Evolutionary conservation across 2,888 invertebrate genomes (phyloP).

Genomic region (Sisyra nigra): DNA sequence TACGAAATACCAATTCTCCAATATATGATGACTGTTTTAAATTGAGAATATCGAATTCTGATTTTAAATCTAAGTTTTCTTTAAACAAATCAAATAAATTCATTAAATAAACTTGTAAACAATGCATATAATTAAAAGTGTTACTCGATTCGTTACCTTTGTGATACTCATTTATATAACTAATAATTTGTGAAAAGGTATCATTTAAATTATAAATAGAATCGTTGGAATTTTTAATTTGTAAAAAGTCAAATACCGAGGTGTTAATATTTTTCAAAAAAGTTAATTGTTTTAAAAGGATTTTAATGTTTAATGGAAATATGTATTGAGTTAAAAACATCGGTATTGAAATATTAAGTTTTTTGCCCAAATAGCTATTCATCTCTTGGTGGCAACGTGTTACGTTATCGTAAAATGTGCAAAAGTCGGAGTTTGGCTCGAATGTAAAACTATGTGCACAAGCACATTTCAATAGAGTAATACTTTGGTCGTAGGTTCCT

Average conservation of each 20-base stretch:
- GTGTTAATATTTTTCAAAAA: constrained; percentile 16
- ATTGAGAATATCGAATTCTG: constrained; percentile 35
- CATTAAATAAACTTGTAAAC: constrained; percentile 40
- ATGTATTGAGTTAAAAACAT: constrained; percentile 19
- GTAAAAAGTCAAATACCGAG: constrained; percentile 17
- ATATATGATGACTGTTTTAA: constrained; percentile 41
- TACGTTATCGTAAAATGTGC: constrained; percentile 19
- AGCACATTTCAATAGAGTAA: constrained; percentile 18
- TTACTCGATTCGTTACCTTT: constrained; percentile 20
- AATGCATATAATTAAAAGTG: constrained; percentile 31
- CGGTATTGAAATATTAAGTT: constrained; percentile 14
- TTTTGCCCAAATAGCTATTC: constrained; percentile 7
- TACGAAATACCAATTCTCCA: constrained; percentile 47
- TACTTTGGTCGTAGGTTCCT: constrained; percentile 18
- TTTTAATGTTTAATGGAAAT: constrained; percentile 16
- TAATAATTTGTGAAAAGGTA: constrained; percentile 17
- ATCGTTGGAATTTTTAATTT: constrained; percentile 18
- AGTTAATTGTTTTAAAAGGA: constrained; percentile 13
- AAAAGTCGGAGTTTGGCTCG: constrained; percentile 15
- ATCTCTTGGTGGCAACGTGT: constrained; percentile 16
- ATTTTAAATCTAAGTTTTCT: constrained; percentile 22
- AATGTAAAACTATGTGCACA: constrained; percentile 14
- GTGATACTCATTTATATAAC: constrained; percentile 13
- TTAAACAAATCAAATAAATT: constrained; percentile 31
- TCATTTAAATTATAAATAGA: constrained; percentile 27